phyloP scores from a whole-genome alignment of 2,888 invertebrate genomes.

The Eupithecia centaureata region DNA sequence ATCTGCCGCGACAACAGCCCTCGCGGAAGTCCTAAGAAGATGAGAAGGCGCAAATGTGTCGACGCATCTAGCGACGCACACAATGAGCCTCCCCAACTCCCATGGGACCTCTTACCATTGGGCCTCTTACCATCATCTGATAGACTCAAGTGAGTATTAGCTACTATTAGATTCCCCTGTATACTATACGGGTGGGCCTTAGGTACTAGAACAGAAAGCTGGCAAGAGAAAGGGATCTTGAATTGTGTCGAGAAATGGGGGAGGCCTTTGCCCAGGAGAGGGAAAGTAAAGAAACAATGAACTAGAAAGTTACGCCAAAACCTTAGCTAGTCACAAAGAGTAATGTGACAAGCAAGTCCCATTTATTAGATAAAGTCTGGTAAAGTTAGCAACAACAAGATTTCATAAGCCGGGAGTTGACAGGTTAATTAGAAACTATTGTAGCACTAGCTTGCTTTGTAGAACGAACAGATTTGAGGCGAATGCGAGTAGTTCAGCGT shows the following conservation, averaged over 20 bases:
- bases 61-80: no score
- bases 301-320: background rate
- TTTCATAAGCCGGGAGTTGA: conserved; percentile 18
- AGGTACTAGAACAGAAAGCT: background rate
- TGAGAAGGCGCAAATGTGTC: no score
- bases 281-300: background rate
- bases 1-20: no score
- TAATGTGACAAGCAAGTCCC: background rate
- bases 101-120: no score
- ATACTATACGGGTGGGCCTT: no score
- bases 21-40: no score
- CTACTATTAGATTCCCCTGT: no score
- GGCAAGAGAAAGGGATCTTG: background rate
- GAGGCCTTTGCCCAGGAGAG: background rate
- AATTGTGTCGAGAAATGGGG: background rate
- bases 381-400: conserved; percentile 10
- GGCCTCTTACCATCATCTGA: no score
- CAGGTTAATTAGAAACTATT: conserved; percentile 16
- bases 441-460: conserved; percentile 7
- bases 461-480: conserved; percentile 5
- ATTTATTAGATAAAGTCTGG: background rate
- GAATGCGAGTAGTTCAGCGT: background rate
- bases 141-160: no score
- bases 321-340: background rate
- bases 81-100: no score